Base-by-base conservation (phyloP, 2,113 vertebrate genomes). In the Cryptoleucopteryx plumbea region DNA sequence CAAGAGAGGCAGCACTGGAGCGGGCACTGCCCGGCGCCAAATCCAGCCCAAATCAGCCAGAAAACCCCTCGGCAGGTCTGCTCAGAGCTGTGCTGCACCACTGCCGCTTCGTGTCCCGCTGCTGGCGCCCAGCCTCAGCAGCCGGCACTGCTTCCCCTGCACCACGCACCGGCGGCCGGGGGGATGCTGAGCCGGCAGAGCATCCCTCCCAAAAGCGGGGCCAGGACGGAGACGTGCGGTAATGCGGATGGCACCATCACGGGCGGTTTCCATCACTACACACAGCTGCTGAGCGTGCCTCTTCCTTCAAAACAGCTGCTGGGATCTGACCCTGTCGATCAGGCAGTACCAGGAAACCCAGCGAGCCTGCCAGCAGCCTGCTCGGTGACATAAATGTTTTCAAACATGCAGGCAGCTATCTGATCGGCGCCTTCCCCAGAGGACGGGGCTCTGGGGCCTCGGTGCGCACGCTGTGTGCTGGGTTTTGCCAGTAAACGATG, bases 341-440 rank as follows among this genome's bases (percentile, higher is more conserved):
- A 97, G 96, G 89, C 86, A 4, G 97, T 67, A 63, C 96, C 63
- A 10, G 97, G 91, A 82, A 96, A 67, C 71, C 97, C 70, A 45
- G 91, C 52, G 97, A 93, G 96, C 78, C 16, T 25, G 90, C 95
- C 94, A 77, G 93, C 96, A 98, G 98, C 97, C 97, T 86, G 97
- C 96, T 55, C 94, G 65, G 96, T 96, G 98, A 98, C 98, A 97
- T 68, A 91, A 96, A 93, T 97, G 96, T 98, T 98, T 98, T 97
- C 96, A 95, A 97, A 93, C 96, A 96, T 9, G 90, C 94, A 96
- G 94, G 97, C 93, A 94, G 88, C 81, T 42, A 71, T 96, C 97
- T 98, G 98, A 96, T 96, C 96, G 88, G 96, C 65, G 66, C 94
- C 78, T 90, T 98, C 98, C 97, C 98, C 91, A 81, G 95, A 91